Conservation (phyloP, 2,888 invertebrate genomes). For the Melinaea marsaeus region DNA sequence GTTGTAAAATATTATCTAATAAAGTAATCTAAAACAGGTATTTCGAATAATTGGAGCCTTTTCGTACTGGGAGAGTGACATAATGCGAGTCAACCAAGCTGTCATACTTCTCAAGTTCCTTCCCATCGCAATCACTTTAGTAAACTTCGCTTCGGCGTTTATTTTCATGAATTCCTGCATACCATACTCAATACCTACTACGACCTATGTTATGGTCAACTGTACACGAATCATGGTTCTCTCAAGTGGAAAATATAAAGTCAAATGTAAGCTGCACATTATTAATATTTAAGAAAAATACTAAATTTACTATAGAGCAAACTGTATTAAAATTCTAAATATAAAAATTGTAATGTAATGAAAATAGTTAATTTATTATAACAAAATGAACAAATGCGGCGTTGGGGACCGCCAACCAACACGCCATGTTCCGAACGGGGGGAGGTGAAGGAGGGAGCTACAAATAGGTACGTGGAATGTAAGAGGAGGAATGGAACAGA, state of each 20-base stretch:
- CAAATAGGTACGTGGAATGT: too few relatives aligned
- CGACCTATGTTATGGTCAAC: slow-evolving; percentile 46
- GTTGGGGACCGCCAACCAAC: too few relatives aligned
- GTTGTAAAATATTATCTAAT: neutral
- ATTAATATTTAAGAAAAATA: too few relatives aligned
- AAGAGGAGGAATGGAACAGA: too few relatives aligned
- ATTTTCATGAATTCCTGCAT: slow-evolving; percentile 54
- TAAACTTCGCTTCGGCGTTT: slow-evolving; percentile 61
- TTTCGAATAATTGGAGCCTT: slow-evolving; percentile 61
- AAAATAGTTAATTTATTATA: too few relatives aligned
- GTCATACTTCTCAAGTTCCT: slow-evolving; percentile 62
- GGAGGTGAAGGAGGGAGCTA: too few relatives aligned
- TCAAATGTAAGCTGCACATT: slow-evolving; percentile 44
- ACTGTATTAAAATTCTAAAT: too few relatives aligned
- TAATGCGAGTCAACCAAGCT: slow-evolving; percentile 59
- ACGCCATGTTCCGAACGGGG: too few relatives aligned
- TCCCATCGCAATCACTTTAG: slow-evolving; percentile 57
- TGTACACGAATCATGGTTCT: slow-evolving; percentile 49
- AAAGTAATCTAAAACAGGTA: slow-evolving; percentile 44
- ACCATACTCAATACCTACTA: slow-evolving; percentile 36
- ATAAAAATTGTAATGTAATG: too few relatives aligned
- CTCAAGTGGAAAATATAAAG: slow-evolving; percentile 35
- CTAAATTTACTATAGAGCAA: too few relatives aligned
- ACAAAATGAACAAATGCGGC: too few relatives aligned
- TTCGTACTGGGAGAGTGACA: slow-evolving; percentile 61